Percentiles rank a stretch among this genome's conserved stretches.
These are phyloP conservation scores for Ptilodon capucinus DNA, from an alignment of 2,888 invertebrate genomes.

Conservation along the genomic window DNA sequence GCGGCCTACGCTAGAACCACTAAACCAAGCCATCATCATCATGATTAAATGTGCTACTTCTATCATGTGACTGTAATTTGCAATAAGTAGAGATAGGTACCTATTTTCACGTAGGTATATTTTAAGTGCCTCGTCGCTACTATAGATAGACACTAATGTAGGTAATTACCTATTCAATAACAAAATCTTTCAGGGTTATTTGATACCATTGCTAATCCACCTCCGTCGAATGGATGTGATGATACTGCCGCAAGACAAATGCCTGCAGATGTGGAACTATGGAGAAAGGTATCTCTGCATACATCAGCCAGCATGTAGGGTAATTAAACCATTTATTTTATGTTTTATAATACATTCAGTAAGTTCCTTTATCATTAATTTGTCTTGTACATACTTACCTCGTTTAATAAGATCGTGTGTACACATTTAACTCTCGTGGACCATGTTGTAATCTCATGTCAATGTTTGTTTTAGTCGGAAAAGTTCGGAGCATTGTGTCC, in stretches of 20 bases:
- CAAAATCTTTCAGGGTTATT: constrained; percentile 61
- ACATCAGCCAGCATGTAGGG: constrained; percentile 58
- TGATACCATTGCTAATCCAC: constrained; percentile 62
- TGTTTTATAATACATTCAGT: constrained; percentile 1
- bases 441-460: background rate
- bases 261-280: constrained; percentile 55
- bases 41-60: no score
- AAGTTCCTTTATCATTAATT: background rate
- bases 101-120: no score
- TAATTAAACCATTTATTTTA: constrained; percentile 19
- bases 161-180: no score
- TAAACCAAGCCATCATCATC: no score
- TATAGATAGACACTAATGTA: no score
- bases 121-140: no score
- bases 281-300: constrained; percentile 59
- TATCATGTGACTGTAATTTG: no score
- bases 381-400: background rate
- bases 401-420: background rate
- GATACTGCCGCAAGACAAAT: constrained; percentile 46
- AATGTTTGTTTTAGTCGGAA: constrained; percentile 51
- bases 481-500: constrained; percentile 68
- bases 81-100: no score
- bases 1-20: no score
- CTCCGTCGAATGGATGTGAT: constrained; percentile 47
- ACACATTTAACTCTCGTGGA: background rate